Evolutionary conservation across 2,888 invertebrate genomes (phyloP).

Genomic region (Cephus rjabovi): DNA sequence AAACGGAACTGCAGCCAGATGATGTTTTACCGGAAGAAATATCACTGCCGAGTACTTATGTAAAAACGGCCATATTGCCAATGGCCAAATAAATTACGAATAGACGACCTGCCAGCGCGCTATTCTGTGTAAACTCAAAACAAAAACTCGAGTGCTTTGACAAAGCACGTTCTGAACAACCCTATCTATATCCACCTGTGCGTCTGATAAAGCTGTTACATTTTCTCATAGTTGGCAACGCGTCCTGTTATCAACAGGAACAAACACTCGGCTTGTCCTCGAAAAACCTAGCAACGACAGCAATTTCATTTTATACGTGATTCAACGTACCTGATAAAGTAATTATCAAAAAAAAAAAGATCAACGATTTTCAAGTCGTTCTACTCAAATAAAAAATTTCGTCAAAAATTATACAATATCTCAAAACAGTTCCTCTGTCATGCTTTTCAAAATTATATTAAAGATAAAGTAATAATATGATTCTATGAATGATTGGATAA

Average conservation of each 20-base stretch:
- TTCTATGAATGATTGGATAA: background rate
- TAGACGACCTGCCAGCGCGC: background rate
- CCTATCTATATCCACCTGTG: background rate
- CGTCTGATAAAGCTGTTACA: background rate
- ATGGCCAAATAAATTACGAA: background rate
- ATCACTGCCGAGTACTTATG: background rate
- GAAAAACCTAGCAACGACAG: background rate
- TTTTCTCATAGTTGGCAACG: background rate
- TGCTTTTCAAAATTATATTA: background rate
- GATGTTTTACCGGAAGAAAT: background rate
- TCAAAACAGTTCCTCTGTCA: background rate
- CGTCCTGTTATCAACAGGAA: background rate
- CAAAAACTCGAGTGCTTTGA: background rate
- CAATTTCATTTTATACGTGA: background rate
- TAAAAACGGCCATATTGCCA: background rate
- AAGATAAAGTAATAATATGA: background rate
- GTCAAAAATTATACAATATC: background rate
- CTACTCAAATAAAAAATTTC: background rate
- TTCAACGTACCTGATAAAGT: background rate
- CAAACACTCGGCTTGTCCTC: background rate
- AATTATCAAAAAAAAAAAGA: background rate
- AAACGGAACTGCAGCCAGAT: background rate
- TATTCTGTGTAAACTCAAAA: background rate
- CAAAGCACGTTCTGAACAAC: background rate
- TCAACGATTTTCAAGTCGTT: background rate